Evolutionary conservation across 2,113 vertebrate genomes (phyloP).

Genomic region (Otocyon megalotis): DNA sequence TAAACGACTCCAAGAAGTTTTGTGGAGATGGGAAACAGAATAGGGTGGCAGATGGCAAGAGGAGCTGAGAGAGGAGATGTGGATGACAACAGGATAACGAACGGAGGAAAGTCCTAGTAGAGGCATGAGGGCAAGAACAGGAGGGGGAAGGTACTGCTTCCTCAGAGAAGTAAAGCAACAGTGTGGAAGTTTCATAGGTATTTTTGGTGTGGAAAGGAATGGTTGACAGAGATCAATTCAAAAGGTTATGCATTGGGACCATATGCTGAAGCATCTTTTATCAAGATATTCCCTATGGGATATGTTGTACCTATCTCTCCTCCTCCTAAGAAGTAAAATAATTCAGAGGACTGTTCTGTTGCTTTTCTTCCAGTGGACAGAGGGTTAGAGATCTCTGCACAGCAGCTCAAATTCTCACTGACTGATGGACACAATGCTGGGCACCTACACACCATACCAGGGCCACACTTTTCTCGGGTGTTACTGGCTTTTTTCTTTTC

Average conservation of each 20-base stretch:
- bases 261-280: neutral
- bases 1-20: neutral
- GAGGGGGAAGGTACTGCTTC: neutral
- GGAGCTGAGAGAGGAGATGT: no score
- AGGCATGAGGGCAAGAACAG: neutral
- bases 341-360: accelerated
- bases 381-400: neutral
- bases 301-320: no score
- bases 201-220: neutral
- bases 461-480: neutral
- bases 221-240: neutral
- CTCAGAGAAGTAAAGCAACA: neutral
- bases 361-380: neutral
- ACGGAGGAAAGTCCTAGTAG: neutral
- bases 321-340: neutral
- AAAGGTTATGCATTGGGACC: neutral
- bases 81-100: neutral
- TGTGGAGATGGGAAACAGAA: neutral
- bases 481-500: neutral
- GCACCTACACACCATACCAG: accelerated
- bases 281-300: neutral
- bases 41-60: neutral
- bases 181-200: neutral
- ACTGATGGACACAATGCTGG: neutral
- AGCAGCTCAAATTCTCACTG: neutral